Evolutionary conservation across 2,797 vertebrate species (phyloP), one percentile per base, ranked within the genome.

Genomic region (Rousettus madagascariensis): DNA sequence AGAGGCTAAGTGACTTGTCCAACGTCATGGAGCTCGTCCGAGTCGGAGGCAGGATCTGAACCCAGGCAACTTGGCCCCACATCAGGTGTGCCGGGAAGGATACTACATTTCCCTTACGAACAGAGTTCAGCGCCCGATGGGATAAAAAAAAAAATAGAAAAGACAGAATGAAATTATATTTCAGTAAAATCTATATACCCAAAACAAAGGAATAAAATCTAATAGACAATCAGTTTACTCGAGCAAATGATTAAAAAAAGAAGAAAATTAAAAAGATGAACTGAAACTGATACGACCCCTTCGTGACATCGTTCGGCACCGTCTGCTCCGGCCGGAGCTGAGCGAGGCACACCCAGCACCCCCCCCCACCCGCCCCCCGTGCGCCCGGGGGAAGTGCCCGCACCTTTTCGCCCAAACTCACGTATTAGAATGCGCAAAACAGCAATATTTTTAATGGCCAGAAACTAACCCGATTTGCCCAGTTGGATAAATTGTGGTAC

Each of bases 231-330:
- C 61, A 33, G 26, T 66, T 69, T 61, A 55, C 36, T 30, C 51
- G 55, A 69, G 77, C 85, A 63, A 43, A 57, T 74, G 28, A 85
- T 36, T 91, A 9, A 77, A 92, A 95, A 95, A 33, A 26, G 38
- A 38, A 55, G 20, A 93, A 96, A 82, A 63, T 96, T 94, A 95
- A 38, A 91, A 57, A 38, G 77, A 66, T 96, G 22, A 68, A 43
- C 71, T 91, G 51, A 69, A 90, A 43, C 33, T 7, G 24, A 55
- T 20, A 53, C 3, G 28, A 43, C 13, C n/a, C 1, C 68, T 92
- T 74, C 2, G 28, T 10, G 46, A 68, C 61, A 15, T 12, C 8
- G 4, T 33, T 53, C 20, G 10, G 10, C 6, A 10, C 4, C 10
- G 1, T 15, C 61, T 11, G 5, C 6, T 8, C 20, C 38, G 46